Evolutionary conservation across 2,888 invertebrate genomes (phyloP), one percentile per base, ranked within the genome.

Genomic region (Tachina lurida): DNA sequence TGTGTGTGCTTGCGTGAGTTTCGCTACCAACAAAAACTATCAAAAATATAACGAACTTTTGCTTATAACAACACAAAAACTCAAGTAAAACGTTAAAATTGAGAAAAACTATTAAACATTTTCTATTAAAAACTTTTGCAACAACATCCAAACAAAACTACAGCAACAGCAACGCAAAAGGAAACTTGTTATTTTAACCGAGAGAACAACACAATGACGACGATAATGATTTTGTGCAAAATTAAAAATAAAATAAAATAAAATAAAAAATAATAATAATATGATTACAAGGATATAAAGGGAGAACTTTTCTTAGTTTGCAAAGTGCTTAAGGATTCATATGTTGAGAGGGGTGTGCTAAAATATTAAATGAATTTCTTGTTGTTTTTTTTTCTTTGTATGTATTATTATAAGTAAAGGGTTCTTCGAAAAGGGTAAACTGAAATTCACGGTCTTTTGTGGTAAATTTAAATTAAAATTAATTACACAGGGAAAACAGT

Each of bases 71-170:
- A 73, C n/a, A 83, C 65, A 65, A 73, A 75, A 80, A 81, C 60
- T 62, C 77, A 77, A 84, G 77, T 84, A 68, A 77, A 85, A 85
- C 75, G 81, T 86, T 86, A 60, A 86, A 31, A 86, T 83, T 80
- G 76, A 83, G 83, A 86, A 86, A 86, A 86, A 86, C 83, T 86
- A 86, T 86, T 83, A 83, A 80, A 86, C 71, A 83, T 86, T 79
- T 86, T 86, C 83, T 86, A 86, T 86, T 86, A 79, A 86, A 83
- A 86, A 83, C 62, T 86, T 86, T 76, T 71, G 15, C 68, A 74
- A 65, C 76, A 63, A 62, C 52, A 74, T 13, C 22, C 5, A 71
- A 60, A 47, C 5, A 71, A 60, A 62, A 67, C 54, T 56, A 49
- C 52, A 60, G 9, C 17, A 67, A 19, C 77, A 65, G 47, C 49